A percentile compares a stretch with the other conserved stretches of the same genome.
Evolutionary conservation across 2,888 invertebrate species (phyloP).

Genomic region (Carpatolechia fugitivella): DNA sequence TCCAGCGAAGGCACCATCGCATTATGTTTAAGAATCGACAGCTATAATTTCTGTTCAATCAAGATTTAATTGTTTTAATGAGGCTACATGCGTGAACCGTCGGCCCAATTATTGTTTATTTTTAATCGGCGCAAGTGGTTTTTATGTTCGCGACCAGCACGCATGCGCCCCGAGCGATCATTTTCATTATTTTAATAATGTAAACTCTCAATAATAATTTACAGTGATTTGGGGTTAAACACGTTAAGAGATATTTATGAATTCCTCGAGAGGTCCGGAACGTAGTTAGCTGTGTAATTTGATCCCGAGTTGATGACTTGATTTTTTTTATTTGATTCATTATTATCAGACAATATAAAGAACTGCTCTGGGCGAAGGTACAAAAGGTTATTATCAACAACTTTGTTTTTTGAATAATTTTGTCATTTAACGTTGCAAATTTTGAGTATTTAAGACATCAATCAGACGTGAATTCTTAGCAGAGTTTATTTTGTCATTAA

Average conservation of each 20-base stretch:
- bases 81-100: constrained; percentile 78
- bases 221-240: constrained; percentile 78
- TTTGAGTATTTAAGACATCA: constrained; percentile 2
- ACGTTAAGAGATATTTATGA: constrained; percentile 76
- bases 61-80: constrained; percentile 81
- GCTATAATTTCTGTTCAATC: constrained; percentile 80
- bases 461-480: background rate
- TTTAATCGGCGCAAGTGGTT: constrained; percentile 79
- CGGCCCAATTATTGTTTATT: constrained; percentile 80
- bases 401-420: constrained; percentile 12
- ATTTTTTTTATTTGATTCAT: constrained; percentile 45
- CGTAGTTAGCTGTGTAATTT: constrained; percentile 66
- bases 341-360: constrained; percentile 17
- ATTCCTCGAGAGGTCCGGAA: constrained; percentile 56
- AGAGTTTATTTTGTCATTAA: background rate
- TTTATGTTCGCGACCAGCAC: constrained; percentile 77
- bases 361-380: constrained; percentile 11
- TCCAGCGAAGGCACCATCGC: constrained; percentile 69
- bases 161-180: constrained; percentile 74
- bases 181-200: constrained; percentile 80
- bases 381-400: constrained; percentile 8
- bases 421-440: constrained; percentile 10
- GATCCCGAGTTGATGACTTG: constrained; percentile 48
- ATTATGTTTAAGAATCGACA: constrained; percentile 79
- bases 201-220: constrained; percentile 80